These are phyloP conservation scores for Agrotis puta DNA, from an alignment of 2,888 invertebrate species.

Conservation along the genomic window DNA sequence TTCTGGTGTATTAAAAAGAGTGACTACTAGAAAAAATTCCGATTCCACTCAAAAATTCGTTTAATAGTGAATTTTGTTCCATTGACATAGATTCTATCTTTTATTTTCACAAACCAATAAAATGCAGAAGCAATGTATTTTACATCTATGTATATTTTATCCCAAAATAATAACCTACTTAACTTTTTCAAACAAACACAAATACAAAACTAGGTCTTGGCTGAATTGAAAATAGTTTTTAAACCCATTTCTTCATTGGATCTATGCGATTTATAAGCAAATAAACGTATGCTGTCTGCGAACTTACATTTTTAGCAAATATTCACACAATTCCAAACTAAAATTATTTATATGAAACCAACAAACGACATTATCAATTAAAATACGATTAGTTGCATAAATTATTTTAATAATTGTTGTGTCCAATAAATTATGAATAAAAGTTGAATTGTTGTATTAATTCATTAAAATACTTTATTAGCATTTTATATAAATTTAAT, in stretches of 20 bases:
- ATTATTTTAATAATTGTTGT: too few species aligned
- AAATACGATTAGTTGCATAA: too few species aligned
- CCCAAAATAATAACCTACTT: conserved; percentile 23
- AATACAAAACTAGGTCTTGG: conserved; percentile 19
- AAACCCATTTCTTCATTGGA: conserved; percentile 2
- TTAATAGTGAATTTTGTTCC: neutral
- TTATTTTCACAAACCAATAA: neutral
- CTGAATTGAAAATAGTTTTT: conserved; percentile 12
- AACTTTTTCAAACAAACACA: conserved; percentile 22
- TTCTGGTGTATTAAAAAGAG: neutral
- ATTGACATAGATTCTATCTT: neutral
- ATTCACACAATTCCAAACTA: too few species aligned
- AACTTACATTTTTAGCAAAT: neutral
- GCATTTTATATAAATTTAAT: neutral
- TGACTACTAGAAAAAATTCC: neutral
- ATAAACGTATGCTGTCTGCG: neutral
- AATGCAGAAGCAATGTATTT: neutral
- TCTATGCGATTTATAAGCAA: neutral
- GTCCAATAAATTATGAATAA: too few species aligned
- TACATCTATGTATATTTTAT: neutral
- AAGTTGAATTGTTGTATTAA: too few species aligned
- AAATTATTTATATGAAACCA: too few species aligned
- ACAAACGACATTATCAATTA: too few species aligned
- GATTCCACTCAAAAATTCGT: neutral
- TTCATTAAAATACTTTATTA: neutral